phyloP scores from a whole-genome alignment of 2,113 vertebrate genomes.

The Oreochromis niloticus region DNA sequence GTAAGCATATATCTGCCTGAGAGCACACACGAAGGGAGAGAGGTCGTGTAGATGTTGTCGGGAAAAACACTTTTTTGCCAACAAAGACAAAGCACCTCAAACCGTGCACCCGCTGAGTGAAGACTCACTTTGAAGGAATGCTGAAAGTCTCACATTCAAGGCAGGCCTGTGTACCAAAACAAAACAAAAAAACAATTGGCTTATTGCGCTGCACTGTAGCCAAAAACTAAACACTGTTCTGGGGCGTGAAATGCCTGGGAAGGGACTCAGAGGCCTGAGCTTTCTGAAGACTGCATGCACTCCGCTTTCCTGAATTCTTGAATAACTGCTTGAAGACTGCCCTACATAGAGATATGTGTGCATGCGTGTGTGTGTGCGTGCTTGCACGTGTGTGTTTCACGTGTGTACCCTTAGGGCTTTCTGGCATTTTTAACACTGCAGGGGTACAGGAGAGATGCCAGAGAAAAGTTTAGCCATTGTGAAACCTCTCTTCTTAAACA shows the following conservation, averaged over 20 bases:
- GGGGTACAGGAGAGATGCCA: conserved; percentile 38
- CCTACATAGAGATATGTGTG: background rate
- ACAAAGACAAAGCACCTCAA: conserved; percentile 20
- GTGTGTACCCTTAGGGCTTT: background rate
- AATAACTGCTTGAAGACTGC: conserved; percentile 7
- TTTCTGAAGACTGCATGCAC: background rate
- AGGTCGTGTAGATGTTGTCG: conserved; percentile 26
- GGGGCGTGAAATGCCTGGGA: conserved; percentile 9
- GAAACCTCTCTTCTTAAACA: conserved; percentile 29
- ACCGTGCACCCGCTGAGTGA: conserved; percentile 4
- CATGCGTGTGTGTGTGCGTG: background rate
- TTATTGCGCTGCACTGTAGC: background rate
- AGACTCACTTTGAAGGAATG: conserved; percentile 31
- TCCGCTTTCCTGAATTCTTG: conserved; percentile 1
- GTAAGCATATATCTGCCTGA: conserved; percentile 16
- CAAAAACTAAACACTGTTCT: conserved; percentile 1
- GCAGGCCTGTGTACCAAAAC: conserved; percentile 15
- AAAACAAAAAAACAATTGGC: conserved; percentile 5
- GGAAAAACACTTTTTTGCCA: background rate
- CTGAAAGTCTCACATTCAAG: conserved; percentile 21
- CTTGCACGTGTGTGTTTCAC: background rate
- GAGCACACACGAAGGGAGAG: background rate
- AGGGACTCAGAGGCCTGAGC: background rate
- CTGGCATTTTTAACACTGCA: conserved; percentile 31
- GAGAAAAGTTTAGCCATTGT: conserved; percentile 28